Evolutionary conservation across 2,797 vertebrate species (phyloP), one percentile per base, ranked within the genome.

Genomic region (Sebastolobus alascanus): DNA sequence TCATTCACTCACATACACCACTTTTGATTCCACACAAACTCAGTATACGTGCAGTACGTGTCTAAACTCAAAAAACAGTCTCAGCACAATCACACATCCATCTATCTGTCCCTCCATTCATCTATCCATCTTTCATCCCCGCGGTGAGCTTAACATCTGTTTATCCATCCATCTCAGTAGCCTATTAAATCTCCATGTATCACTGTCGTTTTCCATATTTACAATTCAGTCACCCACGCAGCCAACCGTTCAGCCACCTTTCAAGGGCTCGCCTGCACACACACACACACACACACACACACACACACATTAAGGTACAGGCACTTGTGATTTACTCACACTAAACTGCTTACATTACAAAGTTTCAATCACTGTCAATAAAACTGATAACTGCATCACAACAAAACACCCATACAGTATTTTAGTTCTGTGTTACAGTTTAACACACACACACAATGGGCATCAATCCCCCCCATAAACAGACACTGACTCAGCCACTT

Each of bases 141-240:
- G 69, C 20, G 1, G 69, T 61, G 81, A 72, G 77, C 73, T 79
- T 65, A 89, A 80, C 89, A 85, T 86, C 78, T 88, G 87, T 90
- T 87, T 81, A 86, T 84, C 67, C 84, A 84, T 86, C 82, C 83
- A 85, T 87, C 77, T 81, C 84, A 79, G 29, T 16, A 64, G 75
- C 50, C 75, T 68, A 79, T 89, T 86, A 87, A 82, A 85, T 87
- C 55, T 20, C 82, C 69, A 68, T 79, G 70, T 18, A 73, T 87
- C 84, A 65, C 76, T 63, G 86, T 83, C 74, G 3, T 38, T 74
- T 29, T 68, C 55, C 33, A 38, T 81, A 87, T 90, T 82, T 78
- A 82, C 77, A 69, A 75, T 81, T 67, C 83, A 79, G 50, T 82
- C 84, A 82, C 69, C 82, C 73, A 78, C 55, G 11, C 64, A 50